Base-by-base conservation (phyloP, 2,888 invertebrate genomes). In the Chrysolina americana region DNA sequence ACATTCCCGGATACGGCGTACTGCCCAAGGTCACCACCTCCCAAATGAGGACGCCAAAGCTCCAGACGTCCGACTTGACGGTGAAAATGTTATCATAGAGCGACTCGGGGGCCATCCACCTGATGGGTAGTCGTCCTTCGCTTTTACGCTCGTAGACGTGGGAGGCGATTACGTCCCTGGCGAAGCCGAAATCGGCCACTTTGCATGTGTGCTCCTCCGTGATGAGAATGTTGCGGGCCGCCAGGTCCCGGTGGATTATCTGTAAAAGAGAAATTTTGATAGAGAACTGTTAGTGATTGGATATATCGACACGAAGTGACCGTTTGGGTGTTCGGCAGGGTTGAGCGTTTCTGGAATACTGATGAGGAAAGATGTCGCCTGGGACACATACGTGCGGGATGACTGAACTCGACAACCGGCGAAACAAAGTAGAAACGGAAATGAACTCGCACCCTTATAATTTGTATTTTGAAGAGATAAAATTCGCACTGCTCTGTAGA, bases 91-190 rank as follows among this genome's bases (percentile, higher is more conserved):
- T 97, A 86, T 98, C 97, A 87, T 96, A 96, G 1, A 98, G 91
- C 1, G 97, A 96, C 85, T 98, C 98, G 0, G 97, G 96, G 0
- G 98, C 96, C 98, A 98, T 98, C 98, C 98, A 98, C 87, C 97
- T 89, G 62, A 92, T 91, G 1, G 92, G 92, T 28, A 91, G 84
- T 50, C 90, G 86, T 15, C 90, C 96, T 84, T 96, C 96, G 77
- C 95, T 95, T 84, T 96, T 96, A 48, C 96, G 90, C 85, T 96
- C 96, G 84, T 96, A 96, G n/a, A 96, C 92, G 82, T 95, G 95
- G n/a, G 95, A 94, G 6, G 94, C 94, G 2, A 94, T 93, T 0
- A 98, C 93, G 87, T 97, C 97, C 65, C 98, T 91, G 0, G 97
- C 97, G 82, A 98, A 96, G 0, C 98, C 98, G 86, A 98, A 98